Conservation (phyloP, 2,888 invertebrate genomes). For the Drosophila melanosoma region DNA sequence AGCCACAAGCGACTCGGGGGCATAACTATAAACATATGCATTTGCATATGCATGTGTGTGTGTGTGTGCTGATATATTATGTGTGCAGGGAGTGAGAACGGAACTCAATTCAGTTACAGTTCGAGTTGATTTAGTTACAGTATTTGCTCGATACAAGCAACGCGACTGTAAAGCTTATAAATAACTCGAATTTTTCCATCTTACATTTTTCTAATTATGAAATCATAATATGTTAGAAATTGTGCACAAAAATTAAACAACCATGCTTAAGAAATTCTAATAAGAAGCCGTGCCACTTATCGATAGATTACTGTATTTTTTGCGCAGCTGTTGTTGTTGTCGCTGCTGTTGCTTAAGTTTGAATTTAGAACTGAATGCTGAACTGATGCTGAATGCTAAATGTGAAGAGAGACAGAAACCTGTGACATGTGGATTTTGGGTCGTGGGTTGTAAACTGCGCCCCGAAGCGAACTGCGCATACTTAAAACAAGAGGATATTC, state of each 20-base stretch:
- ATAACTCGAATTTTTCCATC: background rate
- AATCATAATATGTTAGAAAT: background rate
- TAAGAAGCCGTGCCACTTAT: background rate
- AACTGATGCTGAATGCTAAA: constrained; percentile 13
- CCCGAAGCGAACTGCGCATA: constrained; percentile 48
- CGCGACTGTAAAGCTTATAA: background rate
- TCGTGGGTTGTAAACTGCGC: constrained; percentile 30
- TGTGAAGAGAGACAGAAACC: constrained; percentile 13
- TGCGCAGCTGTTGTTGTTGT: constrained; percentile 36
- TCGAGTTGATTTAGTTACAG: constrained; percentile 38
- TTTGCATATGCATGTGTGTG: constrained; percentile 1
- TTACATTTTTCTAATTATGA: background rate
- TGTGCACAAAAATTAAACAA: background rate
- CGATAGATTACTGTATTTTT: constrained; percentile 15
- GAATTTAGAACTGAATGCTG: constrained; percentile 29
- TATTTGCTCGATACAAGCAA: background rate
- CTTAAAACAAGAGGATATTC: constrained; percentile 19
- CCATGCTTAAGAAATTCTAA: background rate
- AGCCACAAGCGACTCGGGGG: constrained; percentile 27
- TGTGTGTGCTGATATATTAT: constrained; percentile 21
- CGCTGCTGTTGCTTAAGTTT: constrained; percentile 23
- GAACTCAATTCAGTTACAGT: constrained; percentile 35
- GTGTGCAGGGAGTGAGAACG: constrained; percentile 13
- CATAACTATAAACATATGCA: constrained; percentile 39
- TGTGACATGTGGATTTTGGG: constrained; percentile 48